Conservation (phyloP, 2,113 vertebrate genomes). For the Xenopus laevis region DNA sequence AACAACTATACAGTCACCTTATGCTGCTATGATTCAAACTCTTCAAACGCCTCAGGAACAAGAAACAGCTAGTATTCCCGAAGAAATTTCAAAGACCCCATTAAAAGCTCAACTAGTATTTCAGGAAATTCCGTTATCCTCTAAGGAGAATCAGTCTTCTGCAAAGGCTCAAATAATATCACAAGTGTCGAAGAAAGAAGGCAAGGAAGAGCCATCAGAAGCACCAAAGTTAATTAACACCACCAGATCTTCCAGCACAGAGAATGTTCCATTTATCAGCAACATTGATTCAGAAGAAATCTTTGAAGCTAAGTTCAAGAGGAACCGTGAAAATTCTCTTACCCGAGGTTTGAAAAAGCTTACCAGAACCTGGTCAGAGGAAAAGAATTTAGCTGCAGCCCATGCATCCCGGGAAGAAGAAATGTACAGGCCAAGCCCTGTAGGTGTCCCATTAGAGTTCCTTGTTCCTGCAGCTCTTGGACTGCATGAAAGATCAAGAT, state of each 20-base stretch:
- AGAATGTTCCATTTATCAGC: conserved; percentile 60
- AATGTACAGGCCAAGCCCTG: conserved; percentile 84
- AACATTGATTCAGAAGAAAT: conserved; percentile 91
- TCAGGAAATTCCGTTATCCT: neutral
- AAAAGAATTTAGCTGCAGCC: conserved; percentile 62
- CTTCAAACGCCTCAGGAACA: conserved; percentile 64
- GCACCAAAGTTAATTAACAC: conserved; percentile 6
- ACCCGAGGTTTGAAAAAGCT: conserved; percentile 81
- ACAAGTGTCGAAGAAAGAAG: conserved; percentile 10
- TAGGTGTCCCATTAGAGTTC: conserved; percentile 83
- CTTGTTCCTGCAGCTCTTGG: conserved; percentile 53
- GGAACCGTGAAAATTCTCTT: conserved; percentile 80
- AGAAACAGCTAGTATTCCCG: rapidly evolving
- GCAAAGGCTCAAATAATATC: conserved; percentile 71
- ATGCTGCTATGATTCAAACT: conserved; percentile 87
- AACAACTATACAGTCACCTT: conserved; percentile 58
- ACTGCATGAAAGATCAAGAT: conserved; percentile 82
- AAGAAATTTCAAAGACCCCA: neutral
- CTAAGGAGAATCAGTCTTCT: conserved; percentile 45
- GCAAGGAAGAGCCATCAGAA: conserved; percentile 12
- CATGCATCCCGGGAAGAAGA: conserved; percentile 68
- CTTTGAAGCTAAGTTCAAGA: conserved; percentile 92
- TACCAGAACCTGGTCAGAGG: conserved; percentile 80
- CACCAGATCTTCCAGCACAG: conserved; percentile 40
- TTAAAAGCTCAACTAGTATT: neutral